Percentiles rank a stretch among this genome's conserved stretches.
Evolutionary conservation across 2,888 invertebrate genomes (phyloP).

Genomic region (Cyclophora albipunctata): DNA sequence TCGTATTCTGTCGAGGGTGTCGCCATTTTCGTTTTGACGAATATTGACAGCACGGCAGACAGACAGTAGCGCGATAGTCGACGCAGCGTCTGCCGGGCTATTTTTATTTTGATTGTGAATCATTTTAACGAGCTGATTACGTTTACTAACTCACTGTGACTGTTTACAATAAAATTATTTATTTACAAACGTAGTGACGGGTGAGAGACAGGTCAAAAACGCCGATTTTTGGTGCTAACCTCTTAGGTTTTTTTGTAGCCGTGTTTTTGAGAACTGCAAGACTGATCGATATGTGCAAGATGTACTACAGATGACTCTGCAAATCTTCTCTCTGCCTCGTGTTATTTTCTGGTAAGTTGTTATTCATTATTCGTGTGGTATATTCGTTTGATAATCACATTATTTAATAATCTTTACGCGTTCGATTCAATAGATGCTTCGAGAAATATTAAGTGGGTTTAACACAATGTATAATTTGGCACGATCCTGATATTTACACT

Average conservation of each 20-base stretch:
- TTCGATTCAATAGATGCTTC: conserved; percentile 25
- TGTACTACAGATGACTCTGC: conserved; percentile 71
- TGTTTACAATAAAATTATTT: conserved; percentile 43
- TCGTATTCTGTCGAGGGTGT: conserved; percentile 77
- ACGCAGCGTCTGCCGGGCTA: conserved; percentile 69
- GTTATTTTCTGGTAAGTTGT: conserved; percentile 61
- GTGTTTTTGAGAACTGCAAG: conserved; percentile 74
- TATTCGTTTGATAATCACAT: conserved; percentile 12
- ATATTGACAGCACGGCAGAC: conserved; percentile 81
- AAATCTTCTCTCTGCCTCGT: conserved; percentile 38
- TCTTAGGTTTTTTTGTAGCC: conserved; percentile 57
- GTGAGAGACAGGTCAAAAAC: conserved; percentile 46
- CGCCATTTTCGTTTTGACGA: conserved; percentile 84
- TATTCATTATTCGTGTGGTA: conserved; percentile 17
- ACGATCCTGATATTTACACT: conserved; percentile 23
- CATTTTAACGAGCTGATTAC: conserved; percentile 54
- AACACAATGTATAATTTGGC: conserved; percentile 16
- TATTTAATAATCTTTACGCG: conserved; percentile 18
- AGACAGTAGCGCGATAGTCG: conserved; percentile 72
- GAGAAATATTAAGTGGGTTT: conserved; percentile 15
- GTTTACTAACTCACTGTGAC: conserved; percentile 37
- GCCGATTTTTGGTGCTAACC: conserved; percentile 68
- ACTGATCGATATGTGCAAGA: conserved; percentile 75
- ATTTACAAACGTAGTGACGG: conserved; percentile 45
- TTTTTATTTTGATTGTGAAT: conserved; percentile 74